A percentile compares a stretch with the other conserved stretches of the same genome.
Evolutionary conservation across 2,113 vertebrate genomes (phyloP).

Genomic region (Blennius ocellaris): DNA sequence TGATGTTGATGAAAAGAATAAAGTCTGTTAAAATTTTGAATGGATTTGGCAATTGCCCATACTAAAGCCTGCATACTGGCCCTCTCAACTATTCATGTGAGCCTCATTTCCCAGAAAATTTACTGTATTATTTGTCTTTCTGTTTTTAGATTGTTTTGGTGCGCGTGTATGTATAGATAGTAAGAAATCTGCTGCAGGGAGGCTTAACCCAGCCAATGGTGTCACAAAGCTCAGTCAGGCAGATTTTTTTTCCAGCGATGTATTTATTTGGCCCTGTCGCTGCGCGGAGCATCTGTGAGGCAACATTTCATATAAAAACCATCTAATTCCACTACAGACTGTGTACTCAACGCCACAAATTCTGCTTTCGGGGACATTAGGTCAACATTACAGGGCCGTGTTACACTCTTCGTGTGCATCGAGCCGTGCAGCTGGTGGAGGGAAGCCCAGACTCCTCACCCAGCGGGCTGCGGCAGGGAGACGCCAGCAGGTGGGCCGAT

Average conservation of each 20-base stretch:
- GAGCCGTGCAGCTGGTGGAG: slow-evolving; percentile 45
- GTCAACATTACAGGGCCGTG: slow-evolving; percentile 37
- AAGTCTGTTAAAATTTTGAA: slow-evolving; percentile 58
- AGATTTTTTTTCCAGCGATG: neutral
- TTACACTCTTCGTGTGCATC: slow-evolving; percentile 60
- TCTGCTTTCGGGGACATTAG: slow-evolving; percentile 36
- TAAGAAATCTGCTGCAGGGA: slow-evolving; percentile 6
- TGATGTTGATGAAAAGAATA: slow-evolving; percentile 64
- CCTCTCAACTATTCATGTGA: slow-evolving; percentile 41
- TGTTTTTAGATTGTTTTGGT: slow-evolving; percentile 18
- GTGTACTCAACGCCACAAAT: slow-evolving; percentile 28
- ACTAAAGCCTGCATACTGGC: slow-evolving; percentile 38
- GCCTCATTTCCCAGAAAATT: slow-evolving; percentile 47
- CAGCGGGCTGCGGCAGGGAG: slow-evolving; percentile 5
- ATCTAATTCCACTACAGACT: slow-evolving; percentile 31
- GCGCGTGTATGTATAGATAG: slow-evolving; percentile 1
- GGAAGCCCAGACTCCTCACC: slow-evolving; percentile 34
- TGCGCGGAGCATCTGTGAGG: neutral
- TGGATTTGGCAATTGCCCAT: slow-evolving; percentile 53
- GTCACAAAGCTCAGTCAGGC: neutral
- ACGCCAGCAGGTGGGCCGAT: slow-evolving; percentile 64
- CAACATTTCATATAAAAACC: slow-evolving; percentile 10
- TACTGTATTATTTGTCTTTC: slow-evolving; percentile 38
- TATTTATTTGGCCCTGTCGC: slow-evolving; percentile 7
- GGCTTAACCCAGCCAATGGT: slow-evolving; percentile 7